phyloP scores from a whole-genome alignment of 2,113 vertebrate genomes.

The Gobiocypris rarus region DNA sequence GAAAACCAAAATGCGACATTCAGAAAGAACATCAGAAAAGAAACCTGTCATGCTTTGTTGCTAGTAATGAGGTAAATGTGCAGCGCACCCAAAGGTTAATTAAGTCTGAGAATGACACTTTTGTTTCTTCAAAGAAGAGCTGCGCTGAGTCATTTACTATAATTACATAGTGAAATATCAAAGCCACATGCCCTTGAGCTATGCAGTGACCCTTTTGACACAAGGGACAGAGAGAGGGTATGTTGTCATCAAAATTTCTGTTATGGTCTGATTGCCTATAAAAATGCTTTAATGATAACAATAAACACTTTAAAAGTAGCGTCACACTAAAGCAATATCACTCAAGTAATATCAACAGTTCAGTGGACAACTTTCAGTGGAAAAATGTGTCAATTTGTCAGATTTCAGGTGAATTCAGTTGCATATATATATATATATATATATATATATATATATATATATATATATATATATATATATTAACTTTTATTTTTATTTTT shows the following conservation, averaged over 20 bases:
- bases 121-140: constrained; percentile 20
- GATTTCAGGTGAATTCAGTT: too few relatives aligned
- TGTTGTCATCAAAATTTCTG: background rate
- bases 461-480: too few relatives aligned
- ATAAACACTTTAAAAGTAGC: background rate
- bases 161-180: constrained; percentile 4
- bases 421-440: too few relatives aligned
- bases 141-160: constrained; percentile 1
- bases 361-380: too few relatives aligned
- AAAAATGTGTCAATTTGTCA: too few relatives aligned
- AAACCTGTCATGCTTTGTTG: constrained; percentile 20
- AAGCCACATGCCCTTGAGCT: background rate
- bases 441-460: too few relatives aligned
- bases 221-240: background rate
- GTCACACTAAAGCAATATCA: background rate
- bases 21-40: constrained; percentile 31
- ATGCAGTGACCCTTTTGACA: background rate
- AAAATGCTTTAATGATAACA: background rate
- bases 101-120: constrained; percentile 31
- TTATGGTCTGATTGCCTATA: background rate
- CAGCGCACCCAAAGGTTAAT: constrained; percentile 30
- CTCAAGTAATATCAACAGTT: background rate
- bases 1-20: background rate
- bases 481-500: too few relatives aligned
- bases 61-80: constrained; percentile 20